These are phyloP conservation scores for Acholoe squamosa DNA, from an alignment of 2,888 invertebrate species.

Conservation along the genomic window DNA sequence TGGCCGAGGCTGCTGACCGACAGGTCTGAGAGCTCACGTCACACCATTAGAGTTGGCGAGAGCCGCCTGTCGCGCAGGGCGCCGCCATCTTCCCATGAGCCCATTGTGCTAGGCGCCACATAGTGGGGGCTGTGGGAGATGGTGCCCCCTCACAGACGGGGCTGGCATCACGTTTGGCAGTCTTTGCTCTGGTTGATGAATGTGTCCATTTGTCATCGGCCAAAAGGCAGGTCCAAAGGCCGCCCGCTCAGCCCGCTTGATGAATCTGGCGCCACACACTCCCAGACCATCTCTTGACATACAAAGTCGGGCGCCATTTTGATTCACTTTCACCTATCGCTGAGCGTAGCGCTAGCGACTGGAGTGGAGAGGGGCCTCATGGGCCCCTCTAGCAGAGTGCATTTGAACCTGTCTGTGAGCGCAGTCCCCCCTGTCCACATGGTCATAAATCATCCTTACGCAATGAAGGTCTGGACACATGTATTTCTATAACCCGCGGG, in stretches of 20 bases:
- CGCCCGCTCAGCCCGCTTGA: slow-evolving; percentile 12
- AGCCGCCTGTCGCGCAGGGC: slow-evolving; percentile 41
- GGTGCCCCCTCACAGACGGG: not conserved
- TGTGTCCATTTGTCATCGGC: slow-evolving; percentile 61
- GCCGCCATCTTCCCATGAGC: slow-evolving; percentile 61
- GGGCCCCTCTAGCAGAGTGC: not conserved
- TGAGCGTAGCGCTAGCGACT: not conserved
- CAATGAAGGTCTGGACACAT: not conserved
- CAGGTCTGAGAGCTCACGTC: slow-evolving; percentile 61
- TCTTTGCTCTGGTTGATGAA: slow-evolving; percentile 57
- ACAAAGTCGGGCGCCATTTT: slow-evolving; percentile 60
- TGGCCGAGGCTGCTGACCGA: slow-evolving; percentile 3
- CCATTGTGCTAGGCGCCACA: slow-evolving; percentile 51
- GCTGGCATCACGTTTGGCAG: slow-evolving; percentile 57
- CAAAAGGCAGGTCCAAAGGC: slow-evolving; percentile 56
- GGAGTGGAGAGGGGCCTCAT: not conserved
- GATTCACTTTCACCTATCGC: slow-evolving; percentile 53
- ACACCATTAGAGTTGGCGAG: slow-evolving; percentile 49
- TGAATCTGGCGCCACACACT: slow-evolving; percentile 51
- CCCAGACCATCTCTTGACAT: slow-evolving; percentile 58
- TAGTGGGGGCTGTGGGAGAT: not conserved
- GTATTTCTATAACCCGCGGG: not conserved
- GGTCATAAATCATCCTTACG: slow-evolving; percentile 37
- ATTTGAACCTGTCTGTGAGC: slow-evolving; percentile 2
- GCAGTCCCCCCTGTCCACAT: not conserved